Percentiles rank a stretch among this genome's conserved stretches.
phyloP scores from a whole-genome alignment of 2,113 vertebrate species.

The Toxotes chatareus region DNA sequence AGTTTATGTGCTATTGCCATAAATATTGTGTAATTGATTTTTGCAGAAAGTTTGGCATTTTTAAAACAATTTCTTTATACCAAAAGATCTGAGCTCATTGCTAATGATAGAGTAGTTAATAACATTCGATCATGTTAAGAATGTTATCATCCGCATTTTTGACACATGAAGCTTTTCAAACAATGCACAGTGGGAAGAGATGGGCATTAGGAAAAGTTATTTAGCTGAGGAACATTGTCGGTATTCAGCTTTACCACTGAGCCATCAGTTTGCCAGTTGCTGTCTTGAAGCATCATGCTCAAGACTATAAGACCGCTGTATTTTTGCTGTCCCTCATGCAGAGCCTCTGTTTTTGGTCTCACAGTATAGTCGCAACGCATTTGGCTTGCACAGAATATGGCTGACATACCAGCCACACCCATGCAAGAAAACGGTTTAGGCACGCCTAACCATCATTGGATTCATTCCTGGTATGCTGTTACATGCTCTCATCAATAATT shows the following conservation, averaged over 20 bases:
- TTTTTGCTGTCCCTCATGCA: neutral
- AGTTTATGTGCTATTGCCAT: neutral
- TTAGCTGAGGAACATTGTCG: neutral
- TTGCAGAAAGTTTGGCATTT: neutral
- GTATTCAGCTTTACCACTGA: neutral
- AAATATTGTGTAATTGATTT: neutral
- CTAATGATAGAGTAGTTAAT: neutral
- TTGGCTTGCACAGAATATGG: neutral
- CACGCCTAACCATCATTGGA: neutral
- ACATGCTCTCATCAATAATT: conserved; percentile 3
- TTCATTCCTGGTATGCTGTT: neutral
- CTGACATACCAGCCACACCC: neutral
- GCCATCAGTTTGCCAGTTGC: neutral
- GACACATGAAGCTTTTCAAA: neutral
- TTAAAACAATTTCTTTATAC: neutral
- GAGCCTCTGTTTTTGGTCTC: neutral
- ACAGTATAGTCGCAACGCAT: neutral
- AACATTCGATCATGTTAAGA: neutral
- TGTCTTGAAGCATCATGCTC: neutral
- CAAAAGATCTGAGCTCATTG: neutral
- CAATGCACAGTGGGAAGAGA: neutral
- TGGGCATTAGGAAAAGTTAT: too few relatives aligned
- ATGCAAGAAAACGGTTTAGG: neutral
- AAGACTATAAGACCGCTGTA: neutral
- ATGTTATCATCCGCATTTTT: neutral